A percentile compares a stretch with the other conserved stretches of the same genome.
phyloP scores from a whole-genome alignment of 2,797 vertebrate genomes.

The Tympanoctomys barrerae region DNA sequence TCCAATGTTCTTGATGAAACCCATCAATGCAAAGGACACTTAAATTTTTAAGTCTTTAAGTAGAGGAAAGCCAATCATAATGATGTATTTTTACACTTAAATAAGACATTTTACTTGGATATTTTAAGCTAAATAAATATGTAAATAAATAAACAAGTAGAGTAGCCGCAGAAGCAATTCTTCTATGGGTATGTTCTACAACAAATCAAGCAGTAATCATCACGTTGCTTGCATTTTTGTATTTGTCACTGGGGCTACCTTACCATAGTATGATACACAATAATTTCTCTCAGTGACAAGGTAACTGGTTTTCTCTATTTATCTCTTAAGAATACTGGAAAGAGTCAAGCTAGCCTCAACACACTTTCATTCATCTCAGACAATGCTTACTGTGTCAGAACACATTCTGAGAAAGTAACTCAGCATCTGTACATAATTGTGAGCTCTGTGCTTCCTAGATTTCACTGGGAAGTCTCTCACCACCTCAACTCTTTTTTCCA shows the following conservation, averaged over 20 bases:
- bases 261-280: neutral
- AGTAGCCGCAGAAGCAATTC: neutral
- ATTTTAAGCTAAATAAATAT: slow-evolving; percentile 43
- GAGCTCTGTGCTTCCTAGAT: neutral
- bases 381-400: neutral
- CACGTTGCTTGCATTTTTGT: slow-evolving; percentile 29
- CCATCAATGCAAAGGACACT: neutral
- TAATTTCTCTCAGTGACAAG: neutral
- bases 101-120: slow-evolving; percentile 42
- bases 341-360: neutral
- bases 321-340: neutral
- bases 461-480: no score
- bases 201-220: slow-evolving; percentile 55
- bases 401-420: neutral
- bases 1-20: neutral
- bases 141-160: neutral
- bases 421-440: neutral
- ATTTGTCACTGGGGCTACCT: neutral
- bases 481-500: neutral
- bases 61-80: slow-evolving; percentile 63
- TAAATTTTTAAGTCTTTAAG: slow-evolving; percentile 66
- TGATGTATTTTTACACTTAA: slow-evolving; percentile 64
- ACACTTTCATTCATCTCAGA: neutral
- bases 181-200: neutral
- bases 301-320: slow-evolving; percentile 29